Evolutionary conservation across 2,797 vertebrate genomes (phyloP), one percentile per base, ranked within the genome.

Genomic region (Enteromius trimaculatus): DNA sequence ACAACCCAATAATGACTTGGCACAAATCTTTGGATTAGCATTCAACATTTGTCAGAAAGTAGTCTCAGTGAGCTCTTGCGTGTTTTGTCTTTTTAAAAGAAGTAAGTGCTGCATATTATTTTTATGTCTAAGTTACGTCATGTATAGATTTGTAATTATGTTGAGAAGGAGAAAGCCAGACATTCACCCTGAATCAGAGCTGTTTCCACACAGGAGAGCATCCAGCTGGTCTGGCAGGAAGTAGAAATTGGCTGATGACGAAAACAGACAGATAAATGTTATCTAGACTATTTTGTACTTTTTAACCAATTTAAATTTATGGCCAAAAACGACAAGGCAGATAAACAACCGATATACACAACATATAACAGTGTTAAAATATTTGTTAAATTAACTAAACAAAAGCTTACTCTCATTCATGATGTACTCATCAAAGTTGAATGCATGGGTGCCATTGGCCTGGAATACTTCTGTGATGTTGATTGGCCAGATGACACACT

Each of bases 141-240:
- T 75, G 37, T 23, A 23, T 62, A 29, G 17, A 60, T 62, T 49
- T 51, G 21, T 37, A 14, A 29, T 1, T 21, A 62, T 58, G 64
- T 34, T 34, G 8, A 16, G 37, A 74, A 34, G 13, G 37, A 64
- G 13, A 60, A 26, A 6, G 29, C 49, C n/a, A 53, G 17, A 66
- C 37, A 95, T 97, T 97, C 92, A 99, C 98, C 98, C 98, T 81
- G 98, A 97, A 89, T 99, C 98, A 0, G 98, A 97, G 92, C 98
- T 97, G 94, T 99, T 99, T 78, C 98, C 98, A 93, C 98, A 99
- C 82, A 99, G 95, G 85, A 99, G 95, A 92, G 97, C 96, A 89
- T 99, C 98, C 2, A 94, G 29, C 89, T 96, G 95, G 6, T 95
- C 96, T 82, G 97, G 95, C 88, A 97, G 88, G 80, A 89, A 93